Evolutionary conservation across 2,888 invertebrate genomes (phyloP), one percentile per base, ranked within the genome.

Genomic region (Troglohyphantes excavatus): DNA sequence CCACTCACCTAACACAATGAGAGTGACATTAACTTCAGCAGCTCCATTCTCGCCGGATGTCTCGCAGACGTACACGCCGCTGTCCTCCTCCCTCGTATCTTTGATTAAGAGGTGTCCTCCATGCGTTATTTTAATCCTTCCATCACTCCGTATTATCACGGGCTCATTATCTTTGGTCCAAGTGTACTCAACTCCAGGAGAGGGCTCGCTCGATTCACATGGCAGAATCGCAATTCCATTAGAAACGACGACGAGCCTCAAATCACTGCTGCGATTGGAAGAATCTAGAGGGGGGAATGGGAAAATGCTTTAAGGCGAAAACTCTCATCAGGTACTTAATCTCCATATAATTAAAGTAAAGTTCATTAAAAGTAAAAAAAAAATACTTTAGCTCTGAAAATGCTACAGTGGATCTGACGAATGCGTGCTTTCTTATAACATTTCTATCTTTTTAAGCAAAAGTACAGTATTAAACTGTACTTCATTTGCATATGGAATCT

Each of bases 161-260:
- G 88, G 88, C 9, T 68, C 17, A 19, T 82, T 70, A 2, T 83
- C 88, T 21, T 89, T 89, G 23, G 67, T 83, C 88, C 88, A 89
- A 7, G 26, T 75, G 26, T 82, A 89, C n/a, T 76, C 59, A 0
- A 75, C 67, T 11, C 33, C 33, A 2, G 86, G 7, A n/a, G 81
- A 26, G 7, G 63, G 17, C 9, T 75, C 81, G 17, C 43, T 43
- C 2, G 82, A 76, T 26, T 82, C 82, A 23, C 88, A 89, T n/a
- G 88, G 88, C 2, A 89, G 19, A 23, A 89, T 89, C 3, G 88
- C 88, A 21, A 89, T 76, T 17, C 88, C 82, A 61, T 89, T 89
- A 11, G 88, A 73, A 1, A 89, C 82, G 11, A 89, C 88, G 2
- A 89, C 88, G 17, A 89, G 75, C 11, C 88, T 27, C 75, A 89